A percentile compares a stretch with the other conserved stretches of the same genome.
phyloP scores from a whole-genome alignment of 2,113 vertebrate species.

The Holacanthus passer region DNA sequence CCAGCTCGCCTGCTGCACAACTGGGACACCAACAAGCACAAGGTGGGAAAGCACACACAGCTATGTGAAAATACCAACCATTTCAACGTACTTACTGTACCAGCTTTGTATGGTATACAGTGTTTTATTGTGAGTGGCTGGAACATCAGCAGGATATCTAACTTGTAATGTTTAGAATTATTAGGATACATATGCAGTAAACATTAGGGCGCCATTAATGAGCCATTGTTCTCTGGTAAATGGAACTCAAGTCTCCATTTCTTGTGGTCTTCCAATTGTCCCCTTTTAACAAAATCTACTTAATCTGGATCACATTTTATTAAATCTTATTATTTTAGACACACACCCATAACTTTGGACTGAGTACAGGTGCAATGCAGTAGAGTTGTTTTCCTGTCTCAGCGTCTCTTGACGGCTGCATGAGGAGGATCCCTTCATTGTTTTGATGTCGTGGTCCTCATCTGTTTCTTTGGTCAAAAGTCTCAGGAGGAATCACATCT shows the following conservation, averaged over 20 bases:
- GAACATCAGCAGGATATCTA: neutral
- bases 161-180: no score
- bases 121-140: neutral
- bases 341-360: no score
- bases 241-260: neutral
- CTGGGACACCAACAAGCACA: constrained; percentile 97
- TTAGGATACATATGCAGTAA: no score
- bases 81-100: neutral
- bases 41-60: constrained; percentile 83
- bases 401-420: no score
- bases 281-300: neutral
- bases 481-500: no score
- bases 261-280: neutral
- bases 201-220: no score
- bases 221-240: neutral
- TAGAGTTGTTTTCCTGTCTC: no score
- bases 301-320: neutral
- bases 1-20: constrained; percentile 97
- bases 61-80: neutral
- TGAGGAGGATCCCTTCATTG: no score
- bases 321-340: neutral
- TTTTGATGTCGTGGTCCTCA: no score
- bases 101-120: neutral
- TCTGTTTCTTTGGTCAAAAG: no score
- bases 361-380: no score